A percentile compares a stretch with the other conserved stretches of the same genome.
phyloP scores from a whole-genome alignment of 2,888 invertebrate genomes.

The Dasysyrphus tricinctus region DNA sequence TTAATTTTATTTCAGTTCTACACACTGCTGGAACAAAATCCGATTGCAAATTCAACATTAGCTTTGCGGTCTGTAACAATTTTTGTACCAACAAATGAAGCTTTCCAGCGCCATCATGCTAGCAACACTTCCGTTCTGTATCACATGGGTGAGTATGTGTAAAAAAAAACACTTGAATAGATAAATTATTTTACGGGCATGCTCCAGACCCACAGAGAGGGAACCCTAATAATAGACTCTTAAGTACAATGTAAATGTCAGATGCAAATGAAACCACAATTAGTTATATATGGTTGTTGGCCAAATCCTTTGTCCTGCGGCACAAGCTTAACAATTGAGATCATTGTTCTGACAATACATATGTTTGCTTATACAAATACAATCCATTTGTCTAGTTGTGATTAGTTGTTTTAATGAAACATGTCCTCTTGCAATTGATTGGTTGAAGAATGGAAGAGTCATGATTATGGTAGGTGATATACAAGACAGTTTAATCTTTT shows the following conservation, averaged over 20 bases:
- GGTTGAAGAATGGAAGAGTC: background rate
- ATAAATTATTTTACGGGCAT: constrained; percentile 7
- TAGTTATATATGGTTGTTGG: constrained; percentile 5
- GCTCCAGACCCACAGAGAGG: background rate
- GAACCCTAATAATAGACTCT: constrained; percentile 18
- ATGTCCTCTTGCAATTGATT: constrained; percentile 24
- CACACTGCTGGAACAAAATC: constrained; percentile 88
- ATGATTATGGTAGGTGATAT: background rate
- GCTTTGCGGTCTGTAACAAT: constrained; percentile 91
- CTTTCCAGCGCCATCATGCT: constrained; percentile 89
- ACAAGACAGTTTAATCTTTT: constrained; percentile 1
- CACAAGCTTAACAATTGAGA: constrained; percentile 13
- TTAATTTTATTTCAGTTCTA: constrained; percentile 89
- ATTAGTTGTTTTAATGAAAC: constrained; percentile 37
- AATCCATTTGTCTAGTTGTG: constrained; percentile 28
- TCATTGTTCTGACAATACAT: constrained; percentile 11
- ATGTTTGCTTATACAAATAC: background rate
- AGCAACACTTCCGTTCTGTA: constrained; percentile 87
- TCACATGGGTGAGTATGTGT: constrained; percentile 90
- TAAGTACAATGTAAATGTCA: constrained; percentile 50
- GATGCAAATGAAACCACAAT: constrained; percentile 34
- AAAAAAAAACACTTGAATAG: background rate
- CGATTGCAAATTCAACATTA: constrained; percentile 89
- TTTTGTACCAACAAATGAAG: constrained; percentile 94
- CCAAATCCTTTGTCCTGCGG: constrained; percentile 20